Evolutionary conservation across 2,888 invertebrate species (phyloP).

Genomic region (Trachelus stipa): DNA sequence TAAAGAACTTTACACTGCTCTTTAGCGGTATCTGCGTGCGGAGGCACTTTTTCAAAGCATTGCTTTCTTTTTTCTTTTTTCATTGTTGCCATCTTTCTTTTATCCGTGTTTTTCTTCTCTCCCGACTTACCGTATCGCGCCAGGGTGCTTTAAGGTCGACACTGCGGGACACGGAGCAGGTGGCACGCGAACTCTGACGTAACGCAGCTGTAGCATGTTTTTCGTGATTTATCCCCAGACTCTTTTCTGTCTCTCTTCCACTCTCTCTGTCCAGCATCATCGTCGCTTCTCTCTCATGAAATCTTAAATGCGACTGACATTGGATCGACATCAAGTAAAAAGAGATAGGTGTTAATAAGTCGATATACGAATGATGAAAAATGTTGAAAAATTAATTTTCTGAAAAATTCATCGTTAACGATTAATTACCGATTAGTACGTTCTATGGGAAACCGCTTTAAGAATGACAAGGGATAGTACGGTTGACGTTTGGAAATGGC

Average conservation of each 20-base stretch:
- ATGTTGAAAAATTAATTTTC: background rate
- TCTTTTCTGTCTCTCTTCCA: background rate
- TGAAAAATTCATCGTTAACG: background rate
- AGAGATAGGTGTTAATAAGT: background rate
- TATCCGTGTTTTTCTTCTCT: background rate
- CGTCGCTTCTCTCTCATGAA: background rate
- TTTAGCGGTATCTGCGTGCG: background rate
- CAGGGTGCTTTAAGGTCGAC: background rate
- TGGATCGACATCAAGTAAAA: background rate
- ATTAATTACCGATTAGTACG: background rate
- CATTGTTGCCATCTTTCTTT: background rate
- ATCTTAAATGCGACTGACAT: background rate
- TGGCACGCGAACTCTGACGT: background rate
- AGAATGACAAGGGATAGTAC: no score
- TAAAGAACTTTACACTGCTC: background rate
- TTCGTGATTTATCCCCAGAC: background rate
- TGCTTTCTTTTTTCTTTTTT: background rate
- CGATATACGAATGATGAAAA: background rate
- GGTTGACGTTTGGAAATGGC: no score
- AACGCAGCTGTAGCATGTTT: background rate
- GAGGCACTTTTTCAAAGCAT: background rate
- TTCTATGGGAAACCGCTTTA: no score
- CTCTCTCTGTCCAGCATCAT: background rate
- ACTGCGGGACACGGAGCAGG: background rate
- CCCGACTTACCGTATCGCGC: background rate